phyloP scores from a whole-genome alignment of 2,797 vertebrate species.

The Buceros bicornis region DNA sequence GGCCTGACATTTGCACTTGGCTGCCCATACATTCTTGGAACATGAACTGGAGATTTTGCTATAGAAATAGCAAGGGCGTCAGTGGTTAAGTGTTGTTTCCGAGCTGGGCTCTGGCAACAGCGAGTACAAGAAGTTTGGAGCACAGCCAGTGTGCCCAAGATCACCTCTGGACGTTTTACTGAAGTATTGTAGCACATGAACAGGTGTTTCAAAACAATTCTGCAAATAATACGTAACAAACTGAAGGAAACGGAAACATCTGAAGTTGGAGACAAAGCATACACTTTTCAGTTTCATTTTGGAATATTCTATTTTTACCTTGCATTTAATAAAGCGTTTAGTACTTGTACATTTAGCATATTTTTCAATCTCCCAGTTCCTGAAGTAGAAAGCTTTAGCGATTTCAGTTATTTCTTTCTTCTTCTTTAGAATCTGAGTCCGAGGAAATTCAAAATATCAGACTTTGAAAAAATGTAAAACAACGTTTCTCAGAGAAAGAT shows the following conservation, averaged over 20 bases:
- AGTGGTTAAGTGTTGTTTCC: neutral
- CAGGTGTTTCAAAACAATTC: neutral
- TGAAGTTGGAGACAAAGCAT: neutral
- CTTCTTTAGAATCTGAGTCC: neutral
- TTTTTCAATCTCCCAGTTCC: neutral
- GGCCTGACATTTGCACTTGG: neutral
- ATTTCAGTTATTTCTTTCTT: neutral
- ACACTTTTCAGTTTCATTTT: neutral
- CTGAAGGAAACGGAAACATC: neutral
- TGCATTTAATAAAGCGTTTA: neutral
- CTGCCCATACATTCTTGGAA: neutral
- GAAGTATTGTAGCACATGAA: neutral
- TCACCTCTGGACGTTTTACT: neutral
- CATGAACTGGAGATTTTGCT: neutral
- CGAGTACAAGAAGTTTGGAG: neutral
- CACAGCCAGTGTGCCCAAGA: neutral
- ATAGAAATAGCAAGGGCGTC: neutral
- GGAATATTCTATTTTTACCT: neutral
- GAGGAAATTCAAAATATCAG: neutral
- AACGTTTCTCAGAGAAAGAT: neutral
- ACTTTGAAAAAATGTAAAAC: neutral
- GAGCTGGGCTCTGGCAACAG: too few relatives aligned
- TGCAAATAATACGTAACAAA: neutral
- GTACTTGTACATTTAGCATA: neutral
- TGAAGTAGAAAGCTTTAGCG: neutral